A percentile compares a stretch with the other conserved stretches of the same genome.
These are phyloP conservation scores for Smutsia temminckii DNA, from an alignment of 2,797 vertebrate genomes.

Conservation along the genomic window DNA sequence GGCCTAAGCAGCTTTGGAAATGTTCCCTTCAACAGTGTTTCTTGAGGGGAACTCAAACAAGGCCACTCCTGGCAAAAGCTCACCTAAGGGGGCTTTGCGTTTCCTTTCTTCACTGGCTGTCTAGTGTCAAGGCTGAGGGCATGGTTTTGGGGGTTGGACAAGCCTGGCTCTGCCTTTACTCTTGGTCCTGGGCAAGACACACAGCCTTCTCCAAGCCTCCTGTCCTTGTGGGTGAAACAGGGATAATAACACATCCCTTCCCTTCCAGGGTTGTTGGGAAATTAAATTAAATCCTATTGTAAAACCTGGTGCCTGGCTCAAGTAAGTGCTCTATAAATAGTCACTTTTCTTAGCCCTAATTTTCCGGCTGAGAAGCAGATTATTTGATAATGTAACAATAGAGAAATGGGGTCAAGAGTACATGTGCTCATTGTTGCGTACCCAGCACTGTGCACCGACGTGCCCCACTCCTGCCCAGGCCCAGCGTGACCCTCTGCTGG, in stretches of 20 bases:
- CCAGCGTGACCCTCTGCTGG: background rate
- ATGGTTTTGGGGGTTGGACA: background rate
- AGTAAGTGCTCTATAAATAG: constrained; percentile 56
- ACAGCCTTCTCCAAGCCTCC: background rate
- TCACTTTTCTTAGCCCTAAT: constrained; percentile 50
- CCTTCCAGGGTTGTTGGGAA: background rate
- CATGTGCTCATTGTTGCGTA: background rate
- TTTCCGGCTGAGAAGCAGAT: constrained; percentile 38
- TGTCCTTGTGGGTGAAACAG: constrained; percentile 13
- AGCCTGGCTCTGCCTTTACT: background rate
- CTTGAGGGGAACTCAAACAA: background rate
- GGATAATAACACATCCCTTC: background rate
- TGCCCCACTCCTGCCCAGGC: background rate
- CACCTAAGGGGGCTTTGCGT: background rate
- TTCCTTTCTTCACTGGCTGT: background rate
- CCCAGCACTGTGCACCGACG: background rate
- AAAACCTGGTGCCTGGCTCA: constrained; percentile 39
- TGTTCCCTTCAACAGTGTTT: background rate
- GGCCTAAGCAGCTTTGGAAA: background rate
- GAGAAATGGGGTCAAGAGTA: background rate
- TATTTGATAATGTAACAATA: constrained; percentile 1
- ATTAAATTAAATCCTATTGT: constrained; percentile 53
- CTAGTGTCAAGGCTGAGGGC: background rate
- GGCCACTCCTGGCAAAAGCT: background rate
- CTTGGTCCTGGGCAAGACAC: background rate